A percentile compares a stretch with the other conserved stretches of the same genome.
phyloP scores from a whole-genome alignment of 2,113 vertebrate species.

The Dissostichus mawsoni region DNA sequence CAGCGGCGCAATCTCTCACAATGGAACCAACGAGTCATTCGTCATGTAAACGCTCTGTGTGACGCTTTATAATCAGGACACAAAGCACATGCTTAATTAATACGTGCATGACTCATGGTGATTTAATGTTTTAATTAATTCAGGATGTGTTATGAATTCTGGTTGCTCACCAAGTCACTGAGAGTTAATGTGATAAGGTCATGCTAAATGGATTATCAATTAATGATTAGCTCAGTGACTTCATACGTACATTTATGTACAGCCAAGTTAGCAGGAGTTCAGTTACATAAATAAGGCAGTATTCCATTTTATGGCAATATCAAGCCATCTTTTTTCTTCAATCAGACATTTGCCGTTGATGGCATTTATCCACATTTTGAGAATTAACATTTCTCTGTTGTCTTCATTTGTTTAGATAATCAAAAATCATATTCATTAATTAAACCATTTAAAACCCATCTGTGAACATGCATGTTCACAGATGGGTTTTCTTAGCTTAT shows the following conservation, averaged over 20 bases:
- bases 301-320: background rate
- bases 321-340: background rate
- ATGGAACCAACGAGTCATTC: constrained; percentile 34
- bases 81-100: constrained; percentile 34
- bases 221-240: background rate
- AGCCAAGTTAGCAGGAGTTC: background rate
- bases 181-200: background rate
- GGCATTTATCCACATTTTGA: background rate
- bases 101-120: background rate
- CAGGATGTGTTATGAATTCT: background rate
- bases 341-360: background rate
- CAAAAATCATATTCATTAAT: background rate
- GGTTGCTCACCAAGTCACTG: background rate
- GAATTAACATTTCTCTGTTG: background rate
- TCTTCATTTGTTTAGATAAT: background rate
- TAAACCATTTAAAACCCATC: background rate
- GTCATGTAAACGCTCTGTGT: constrained; percentile 3
- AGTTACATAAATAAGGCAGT: background rate
- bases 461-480: background rate
- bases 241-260: background rate
- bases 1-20: constrained; percentile 20
- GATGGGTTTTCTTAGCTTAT: background rate
- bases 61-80: constrained; percentile 28
- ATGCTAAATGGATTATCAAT: background rate
- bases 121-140: background rate